phyloP scores from a whole-genome alignment of 2,888 invertebrate species.

The Apamea monoglypha region DNA sequence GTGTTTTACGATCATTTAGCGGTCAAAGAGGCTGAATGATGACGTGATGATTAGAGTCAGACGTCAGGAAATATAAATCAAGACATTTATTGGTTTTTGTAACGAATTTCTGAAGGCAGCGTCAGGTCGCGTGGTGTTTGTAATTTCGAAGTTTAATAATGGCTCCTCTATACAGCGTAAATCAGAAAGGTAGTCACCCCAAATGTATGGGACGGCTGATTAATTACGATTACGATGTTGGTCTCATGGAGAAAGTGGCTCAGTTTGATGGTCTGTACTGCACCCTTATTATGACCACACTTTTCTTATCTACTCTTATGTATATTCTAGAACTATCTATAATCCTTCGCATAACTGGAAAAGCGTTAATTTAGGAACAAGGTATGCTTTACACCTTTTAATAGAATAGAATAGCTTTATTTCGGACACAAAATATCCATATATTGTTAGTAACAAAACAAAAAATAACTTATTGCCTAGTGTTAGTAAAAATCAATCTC shows the following conservation, averaged over 20 bases:
- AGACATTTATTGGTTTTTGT: neutral
- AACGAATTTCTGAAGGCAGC: neutral
- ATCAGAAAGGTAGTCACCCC: neutral
- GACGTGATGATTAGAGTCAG: neutral
- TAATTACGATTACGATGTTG: neutral
- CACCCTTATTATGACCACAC: too few relatives aligned
- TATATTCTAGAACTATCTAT: too few relatives aligned
- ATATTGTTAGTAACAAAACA: too few relatives aligned
- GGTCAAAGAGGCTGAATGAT: neutral
- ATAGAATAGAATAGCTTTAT: too few relatives aligned
- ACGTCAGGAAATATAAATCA: neutral
- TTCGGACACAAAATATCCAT: too few relatives aligned
- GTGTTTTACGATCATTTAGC: conserved; percentile 19
- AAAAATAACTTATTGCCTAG: too few relatives aligned
- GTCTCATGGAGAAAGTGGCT: neutral
- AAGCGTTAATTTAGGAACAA: too few relatives aligned
- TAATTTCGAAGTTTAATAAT: neutral
- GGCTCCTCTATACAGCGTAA: neutral
- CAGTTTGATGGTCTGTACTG: neutral
- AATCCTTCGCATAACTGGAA: too few relatives aligned
- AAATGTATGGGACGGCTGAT: neutral
- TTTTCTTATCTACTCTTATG: too few relatives aligned
- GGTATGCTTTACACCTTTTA: too few relatives aligned
- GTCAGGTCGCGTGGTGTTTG: neutral
- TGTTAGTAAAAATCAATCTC: too few relatives aligned